Evolutionary conservation across 2,888 invertebrate genomes (phyloP).

Genomic region (Clanis bilineata): DNA sequence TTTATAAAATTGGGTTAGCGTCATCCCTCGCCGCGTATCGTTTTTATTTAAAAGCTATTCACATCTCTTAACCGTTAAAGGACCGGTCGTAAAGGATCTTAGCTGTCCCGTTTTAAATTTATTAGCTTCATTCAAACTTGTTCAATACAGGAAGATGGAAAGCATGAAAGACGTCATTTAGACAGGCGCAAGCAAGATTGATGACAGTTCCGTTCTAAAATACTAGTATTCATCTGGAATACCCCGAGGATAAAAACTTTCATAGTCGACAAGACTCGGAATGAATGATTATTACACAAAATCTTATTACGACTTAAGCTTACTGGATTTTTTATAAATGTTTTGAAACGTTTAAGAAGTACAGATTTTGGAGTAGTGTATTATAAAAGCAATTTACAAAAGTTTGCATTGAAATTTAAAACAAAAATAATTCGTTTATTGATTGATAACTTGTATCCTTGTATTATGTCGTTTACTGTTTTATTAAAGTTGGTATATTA

Average conservation of each 20-base stretch:
- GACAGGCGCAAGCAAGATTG: slow-evolving; percentile 59
- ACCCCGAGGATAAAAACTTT: slow-evolving; percentile 48
- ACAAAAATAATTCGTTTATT: no score
- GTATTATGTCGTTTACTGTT: no score
- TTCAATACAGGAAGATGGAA: slow-evolving; percentile 46
- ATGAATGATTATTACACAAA: slow-evolving; percentile 18
- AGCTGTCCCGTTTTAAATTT: slow-evolving; percentile 35
- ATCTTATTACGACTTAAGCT: no score
- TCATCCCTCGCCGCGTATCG: neutral
- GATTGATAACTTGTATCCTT: no score
- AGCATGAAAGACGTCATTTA: slow-evolving; percentile 57
- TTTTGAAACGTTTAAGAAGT: no score
- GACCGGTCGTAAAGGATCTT: slow-evolving; percentile 15
- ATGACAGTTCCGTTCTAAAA: slow-evolving; percentile 54
- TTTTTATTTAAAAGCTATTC: neutral
- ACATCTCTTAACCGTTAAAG: slow-evolving; percentile 19
- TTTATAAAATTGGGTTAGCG: neutral
- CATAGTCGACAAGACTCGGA: slow-evolving; percentile 34
- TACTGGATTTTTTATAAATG: no score
- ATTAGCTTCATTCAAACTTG: slow-evolving; percentile 43
- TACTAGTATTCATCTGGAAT: slow-evolving; percentile 52
- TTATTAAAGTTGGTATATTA: no score
- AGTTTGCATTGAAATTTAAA: no score
- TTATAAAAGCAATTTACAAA: no score
- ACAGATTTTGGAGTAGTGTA: no score